These are phyloP conservation scores for Blennius ocellaris DNA, from an alignment of 2,113 vertebrate species.

Conservation along the genomic window DNA sequence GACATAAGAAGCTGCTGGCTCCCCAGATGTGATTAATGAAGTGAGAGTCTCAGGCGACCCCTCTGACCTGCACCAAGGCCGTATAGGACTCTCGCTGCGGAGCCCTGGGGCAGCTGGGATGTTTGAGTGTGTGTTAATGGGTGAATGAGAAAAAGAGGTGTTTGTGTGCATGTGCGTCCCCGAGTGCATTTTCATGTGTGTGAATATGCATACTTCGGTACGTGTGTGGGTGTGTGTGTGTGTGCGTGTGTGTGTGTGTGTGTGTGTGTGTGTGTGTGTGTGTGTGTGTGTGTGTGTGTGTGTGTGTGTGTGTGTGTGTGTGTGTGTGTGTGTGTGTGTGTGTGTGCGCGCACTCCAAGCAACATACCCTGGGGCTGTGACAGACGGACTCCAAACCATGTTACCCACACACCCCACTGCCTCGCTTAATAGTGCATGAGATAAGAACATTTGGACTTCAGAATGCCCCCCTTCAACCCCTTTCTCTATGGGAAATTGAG, in stretches of 20 bases:
- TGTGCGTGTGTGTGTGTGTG: constrained; percentile 57
- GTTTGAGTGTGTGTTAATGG: constrained; percentile 59
- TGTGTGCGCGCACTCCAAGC: constrained; percentile 47
- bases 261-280: constrained; percentile 47
- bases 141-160: constrained; percentile 51
- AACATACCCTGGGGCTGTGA: constrained; percentile 71
- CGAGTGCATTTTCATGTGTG: constrained; percentile 9
- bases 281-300: constrained; percentile 48
- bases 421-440: constrained; percentile 83
- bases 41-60: constrained; percentile 64
- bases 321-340: constrained; percentile 48
- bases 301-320: constrained; percentile 55
- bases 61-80: constrained; percentile 65
- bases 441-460: constrained; percentile 82
- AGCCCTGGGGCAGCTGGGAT: constrained; percentile 58
- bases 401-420: constrained; percentile 77
- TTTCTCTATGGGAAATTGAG: constrained; percentile 73
- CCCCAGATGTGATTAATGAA: constrained; percentile 75
- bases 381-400: constrained; percentile 78
- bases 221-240: constrained; percentile 48
- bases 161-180: constrained; percentile 17
- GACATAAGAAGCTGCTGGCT: constrained; percentile 49
- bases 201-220: constrained; percentile 16
- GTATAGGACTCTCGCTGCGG: constrained; percentile 42
- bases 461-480: constrained; percentile 46